Conservation (phyloP, 2,888 invertebrate species). For the Neelides folsomi region DNA sequence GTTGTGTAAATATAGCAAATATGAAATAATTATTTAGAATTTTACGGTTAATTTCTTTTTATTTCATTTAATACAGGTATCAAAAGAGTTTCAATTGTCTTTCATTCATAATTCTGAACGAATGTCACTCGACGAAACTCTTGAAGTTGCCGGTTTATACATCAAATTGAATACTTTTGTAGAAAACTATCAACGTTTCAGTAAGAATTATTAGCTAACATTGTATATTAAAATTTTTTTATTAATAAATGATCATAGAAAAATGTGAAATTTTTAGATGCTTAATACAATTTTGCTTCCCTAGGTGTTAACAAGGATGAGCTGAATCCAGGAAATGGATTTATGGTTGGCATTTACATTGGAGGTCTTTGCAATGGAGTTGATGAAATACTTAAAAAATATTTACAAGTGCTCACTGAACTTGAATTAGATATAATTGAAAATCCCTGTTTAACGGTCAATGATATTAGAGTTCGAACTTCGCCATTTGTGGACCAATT, state of each 20-base stretch:
- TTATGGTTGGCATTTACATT: constrained; percentile 17
- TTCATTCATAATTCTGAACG: constrained; percentile 27
- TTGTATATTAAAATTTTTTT: neutral
- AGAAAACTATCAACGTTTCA: constrained; percentile 6
- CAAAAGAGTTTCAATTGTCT: constrained; percentile 20
- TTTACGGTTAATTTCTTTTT: too few relatives aligned
- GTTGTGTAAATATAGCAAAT: too few relatives aligned
- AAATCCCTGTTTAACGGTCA: constrained; percentile 25
- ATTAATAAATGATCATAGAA: too few relatives aligned
- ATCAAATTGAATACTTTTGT: constrained; percentile 22
- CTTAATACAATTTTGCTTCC: neutral
- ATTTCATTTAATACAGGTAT: constrained; percentile 10
- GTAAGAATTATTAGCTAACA: constrained; percentile 3
- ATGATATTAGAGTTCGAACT: constrained; percentile 16
- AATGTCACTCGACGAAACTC: constrained; percentile 19
- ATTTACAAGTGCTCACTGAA: constrained; percentile 16
- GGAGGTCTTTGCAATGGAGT: constrained; percentile 27
- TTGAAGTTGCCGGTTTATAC: constrained; percentile 27
- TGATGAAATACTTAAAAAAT: constrained; percentile 19
- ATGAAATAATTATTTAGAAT: too few relatives aligned
- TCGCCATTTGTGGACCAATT: constrained; percentile 25
- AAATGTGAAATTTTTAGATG: too few relatives aligned
- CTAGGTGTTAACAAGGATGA: neutral
- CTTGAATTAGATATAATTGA: constrained; percentile 25
- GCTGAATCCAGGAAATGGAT: neutral